Base-by-base conservation (phyloP, 1,140 invertebrate genomes). In the Drosophila nannoptera region DNA sequence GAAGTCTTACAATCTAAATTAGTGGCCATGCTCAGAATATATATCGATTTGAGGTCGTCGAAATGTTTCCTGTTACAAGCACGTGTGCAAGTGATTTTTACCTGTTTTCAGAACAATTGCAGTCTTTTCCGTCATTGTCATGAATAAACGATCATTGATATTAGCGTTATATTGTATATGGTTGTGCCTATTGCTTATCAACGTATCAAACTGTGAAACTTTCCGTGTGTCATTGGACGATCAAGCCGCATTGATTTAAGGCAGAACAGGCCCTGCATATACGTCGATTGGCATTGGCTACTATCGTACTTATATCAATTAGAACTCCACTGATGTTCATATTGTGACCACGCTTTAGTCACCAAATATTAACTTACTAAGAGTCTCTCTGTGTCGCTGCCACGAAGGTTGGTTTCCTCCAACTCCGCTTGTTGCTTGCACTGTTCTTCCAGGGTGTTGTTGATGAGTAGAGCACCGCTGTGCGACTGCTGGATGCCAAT, bases 401-500 rank as follows among this genome's bases (percentile, higher is more conserved):
- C 22, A 2, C 29, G 46, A 0, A 7, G 49, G 49, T 5, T 31
- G 36, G 5, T 35, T 8, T 45, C 12, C 14, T 68, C 55, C 6
- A 61, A 38, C 12, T 72, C 63, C 11, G 75, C 73, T 60, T 63
- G 69, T 29, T 60, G 54, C 54, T 52, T 68, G 63, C 65, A 62
- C 31, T 75, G 72, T 7, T 77, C 60, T 5, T 75, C 63, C 35
- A 75, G 75, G 45, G 62, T 81, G 46, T 50, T 75, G 54, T 72
- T 82, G 45, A 61, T 64, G 40, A 61, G 50, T 14, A 38, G 48
- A 52, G 46, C 67, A 60, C 59, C 59, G 33, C 75, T 77, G 59
- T 66, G 68, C 22, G 63, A 55, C 69, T 71, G 77, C 32, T 83
- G 80, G 72, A 46, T 52, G 72, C 77, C 82, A 78, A 88, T 78